A percentile compares a stretch with the other conserved stretches of the same genome.
phyloP scores from a whole-genome alignment of 2,888 invertebrate species.

The Drosophila dives region DNA sequence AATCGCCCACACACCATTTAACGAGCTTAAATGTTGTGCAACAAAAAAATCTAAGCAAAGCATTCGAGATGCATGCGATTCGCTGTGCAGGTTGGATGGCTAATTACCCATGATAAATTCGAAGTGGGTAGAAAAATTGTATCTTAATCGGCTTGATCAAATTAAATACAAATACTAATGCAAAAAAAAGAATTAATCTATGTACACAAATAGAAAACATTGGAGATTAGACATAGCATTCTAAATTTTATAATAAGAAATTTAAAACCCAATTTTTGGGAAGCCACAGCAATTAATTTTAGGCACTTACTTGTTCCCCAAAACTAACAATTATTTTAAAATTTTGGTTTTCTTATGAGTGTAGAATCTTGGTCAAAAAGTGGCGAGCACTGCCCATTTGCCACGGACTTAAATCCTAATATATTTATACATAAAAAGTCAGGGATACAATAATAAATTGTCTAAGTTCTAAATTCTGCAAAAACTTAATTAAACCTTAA shows the following conservation, averaged over 20 bases:
- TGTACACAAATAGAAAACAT: not conserved
- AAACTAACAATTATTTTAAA: not conserved
- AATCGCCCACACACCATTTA: not conserved
- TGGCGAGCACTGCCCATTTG: accelerated
- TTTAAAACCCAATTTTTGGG: not conserved
- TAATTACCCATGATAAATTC: not conserved
- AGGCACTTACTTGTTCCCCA: accelerated
- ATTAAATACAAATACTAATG: no score
- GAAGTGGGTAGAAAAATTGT: not conserved
- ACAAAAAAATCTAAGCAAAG: not conserved
- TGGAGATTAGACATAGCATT: not conserved
- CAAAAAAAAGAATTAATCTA: not conserved
- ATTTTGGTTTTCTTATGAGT: not conserved
- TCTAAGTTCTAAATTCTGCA: not conserved
- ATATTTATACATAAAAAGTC: no score
- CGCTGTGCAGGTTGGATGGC: not conserved
- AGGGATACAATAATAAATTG: not conserved
- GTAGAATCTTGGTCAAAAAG: not conserved
- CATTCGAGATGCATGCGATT: not conserved
- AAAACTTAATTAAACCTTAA: not conserved
- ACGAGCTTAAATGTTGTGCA: not conserved
- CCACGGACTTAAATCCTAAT: not conserved
- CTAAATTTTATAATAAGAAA: not conserved
- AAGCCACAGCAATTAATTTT: not conserved
- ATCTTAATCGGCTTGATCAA: no score